phyloP scores from a whole-genome alignment of 1,140 invertebrate species.

The Phymorhynchus buccinoides region DNA sequence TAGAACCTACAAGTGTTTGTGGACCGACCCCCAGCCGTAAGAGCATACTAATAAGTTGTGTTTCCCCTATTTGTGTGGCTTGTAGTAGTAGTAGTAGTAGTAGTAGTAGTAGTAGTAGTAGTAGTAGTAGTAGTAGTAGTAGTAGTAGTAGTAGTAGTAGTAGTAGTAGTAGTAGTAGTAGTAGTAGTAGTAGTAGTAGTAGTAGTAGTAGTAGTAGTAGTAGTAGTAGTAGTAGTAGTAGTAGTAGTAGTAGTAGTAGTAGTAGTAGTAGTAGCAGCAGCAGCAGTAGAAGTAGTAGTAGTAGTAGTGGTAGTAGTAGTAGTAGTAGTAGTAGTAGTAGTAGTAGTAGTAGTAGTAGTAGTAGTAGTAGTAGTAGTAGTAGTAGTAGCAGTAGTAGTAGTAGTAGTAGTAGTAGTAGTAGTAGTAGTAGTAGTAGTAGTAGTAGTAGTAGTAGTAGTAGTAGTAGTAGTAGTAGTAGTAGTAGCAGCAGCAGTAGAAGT shows the following conservation, averaged over 20 bases:
- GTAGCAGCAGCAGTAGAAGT: constrained; percentile 20
- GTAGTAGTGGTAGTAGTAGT: constrained; percentile 14
- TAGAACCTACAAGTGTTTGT: too few species aligned
- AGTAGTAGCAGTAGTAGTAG: constrained; percentile 20
- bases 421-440: constrained; percentile 1
- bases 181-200: constrained; percentile 21
- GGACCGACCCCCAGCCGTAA: too few species aligned
- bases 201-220: constrained; percentile 19
- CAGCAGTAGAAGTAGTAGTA: background rate
- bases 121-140: constrained; percentile 21
- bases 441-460: background rate
- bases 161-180: background rate
- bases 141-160: constrained; percentile 21
- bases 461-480: constrained; percentile 20
- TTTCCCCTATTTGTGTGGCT: too few species aligned
- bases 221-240: constrained; percentile 18
- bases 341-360: constrained; percentile 22
- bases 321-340: constrained; percentile 20
- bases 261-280: constrained; percentile 23
- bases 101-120: background rate
- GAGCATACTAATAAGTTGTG: too few species aligned
- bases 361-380: background rate
- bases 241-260: constrained; percentile 14
- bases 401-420: background rate
- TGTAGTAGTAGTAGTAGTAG: background rate